Conservation (phyloP, 1,140 invertebrate genomes). For the Trichonephila clavata region DNA sequence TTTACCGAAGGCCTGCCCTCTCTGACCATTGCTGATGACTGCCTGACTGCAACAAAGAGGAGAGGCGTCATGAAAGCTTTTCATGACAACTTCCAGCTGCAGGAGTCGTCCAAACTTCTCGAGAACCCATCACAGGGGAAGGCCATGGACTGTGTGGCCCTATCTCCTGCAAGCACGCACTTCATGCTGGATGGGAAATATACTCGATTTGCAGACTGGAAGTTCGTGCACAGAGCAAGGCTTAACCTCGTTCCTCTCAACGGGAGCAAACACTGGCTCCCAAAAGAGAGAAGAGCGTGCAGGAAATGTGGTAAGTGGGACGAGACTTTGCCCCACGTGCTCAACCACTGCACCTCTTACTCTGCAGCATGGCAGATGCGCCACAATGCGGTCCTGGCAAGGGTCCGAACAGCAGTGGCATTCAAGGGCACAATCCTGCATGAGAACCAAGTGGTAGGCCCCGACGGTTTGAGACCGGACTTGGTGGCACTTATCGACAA, state of each 20-base stretch:
- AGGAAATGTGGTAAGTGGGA: neutral
- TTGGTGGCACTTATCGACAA: neutral
- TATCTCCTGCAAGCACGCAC: neutral
- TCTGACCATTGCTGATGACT: too few species aligned
- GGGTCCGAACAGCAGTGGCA: too few species aligned
- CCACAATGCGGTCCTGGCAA: too few species aligned
- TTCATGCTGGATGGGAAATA: neutral
- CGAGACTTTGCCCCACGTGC: neutral
- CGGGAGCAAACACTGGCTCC: neutral
- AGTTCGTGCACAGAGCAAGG: neutral
- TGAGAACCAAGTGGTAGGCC: neutral
- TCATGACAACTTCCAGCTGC: neutral
- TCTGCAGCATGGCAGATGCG: neutral
- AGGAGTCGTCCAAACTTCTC: neutral
- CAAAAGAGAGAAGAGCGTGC: fast-evolving
- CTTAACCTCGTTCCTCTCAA: neutral
- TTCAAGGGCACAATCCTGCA: too few species aligned
- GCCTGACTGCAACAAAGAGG: too few species aligned
- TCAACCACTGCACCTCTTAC: too few species aligned
- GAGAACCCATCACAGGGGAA: neutral
- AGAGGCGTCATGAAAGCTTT: too few species aligned
- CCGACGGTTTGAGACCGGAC: neutral
- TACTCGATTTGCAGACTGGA: neutral
- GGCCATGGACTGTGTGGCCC: neutral
- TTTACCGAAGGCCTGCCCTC: too few species aligned